Conservation (phyloP, 1,140 invertebrate species). For the Aporrectodea caliginosa region DNA sequence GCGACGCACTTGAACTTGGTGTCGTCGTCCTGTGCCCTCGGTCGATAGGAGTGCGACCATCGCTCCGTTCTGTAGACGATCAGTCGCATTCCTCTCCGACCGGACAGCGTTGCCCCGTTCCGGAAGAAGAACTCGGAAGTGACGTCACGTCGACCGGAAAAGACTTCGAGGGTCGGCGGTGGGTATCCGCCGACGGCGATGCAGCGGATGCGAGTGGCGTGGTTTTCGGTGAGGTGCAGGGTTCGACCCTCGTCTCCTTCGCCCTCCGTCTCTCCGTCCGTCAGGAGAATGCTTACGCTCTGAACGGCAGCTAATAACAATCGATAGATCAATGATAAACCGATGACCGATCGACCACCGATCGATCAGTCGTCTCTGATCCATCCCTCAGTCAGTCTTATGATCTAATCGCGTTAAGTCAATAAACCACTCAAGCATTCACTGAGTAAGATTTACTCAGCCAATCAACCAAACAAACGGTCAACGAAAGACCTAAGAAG, state of each 20-base stretch:
- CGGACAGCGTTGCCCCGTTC: neutral
- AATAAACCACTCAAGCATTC: too few species aligned
- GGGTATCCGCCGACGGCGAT: constrained; percentile 28
- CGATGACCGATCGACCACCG: too few species aligned
- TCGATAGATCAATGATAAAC: too few species aligned
- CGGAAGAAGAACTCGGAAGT: constrained; percentile 19
- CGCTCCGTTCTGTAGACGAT: constrained; percentile 25
- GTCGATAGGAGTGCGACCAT: neutral
- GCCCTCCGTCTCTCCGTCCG: neutral
- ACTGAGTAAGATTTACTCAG: too few species aligned
- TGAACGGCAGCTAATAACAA: neutral
- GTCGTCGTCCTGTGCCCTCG: neutral
- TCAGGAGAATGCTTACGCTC: neutral
- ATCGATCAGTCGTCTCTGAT: too few species aligned
- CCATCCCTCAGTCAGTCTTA: too few species aligned
- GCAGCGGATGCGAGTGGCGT: neutral
- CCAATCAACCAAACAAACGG: too few species aligned
- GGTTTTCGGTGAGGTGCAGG: neutral
- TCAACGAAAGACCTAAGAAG: too few species aligned
- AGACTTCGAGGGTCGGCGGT: constrained; percentile 19
- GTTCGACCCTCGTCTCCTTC: neutral
- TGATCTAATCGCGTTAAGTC: too few species aligned
- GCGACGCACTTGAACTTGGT: neutral
- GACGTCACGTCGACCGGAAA: constrained; percentile 20
- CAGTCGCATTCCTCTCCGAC: constrained; percentile 14